Percentiles rank a stretch among this genome's conserved stretches.
These are phyloP conservation scores for Catharus bicknelli DNA, from an alignment of 2,113 vertebrate species.

Conservation along the genomic window DNA sequence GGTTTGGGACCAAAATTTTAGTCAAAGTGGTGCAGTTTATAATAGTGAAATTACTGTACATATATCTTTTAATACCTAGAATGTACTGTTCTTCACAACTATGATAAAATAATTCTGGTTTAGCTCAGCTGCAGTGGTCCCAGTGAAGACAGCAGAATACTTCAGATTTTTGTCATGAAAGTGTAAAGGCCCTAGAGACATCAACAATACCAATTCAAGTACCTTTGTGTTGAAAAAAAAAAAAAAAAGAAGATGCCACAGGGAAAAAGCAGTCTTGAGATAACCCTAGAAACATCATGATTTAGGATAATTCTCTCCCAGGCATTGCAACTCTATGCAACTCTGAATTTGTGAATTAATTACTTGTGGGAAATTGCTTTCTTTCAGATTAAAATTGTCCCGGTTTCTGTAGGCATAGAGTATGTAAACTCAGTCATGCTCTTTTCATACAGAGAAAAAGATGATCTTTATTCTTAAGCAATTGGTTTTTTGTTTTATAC, in stretches of 20 bases:
- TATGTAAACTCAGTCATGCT: background rate
- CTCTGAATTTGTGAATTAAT: background rate
- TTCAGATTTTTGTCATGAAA: background rate
- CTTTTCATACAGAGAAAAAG: background rate
- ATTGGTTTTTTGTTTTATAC: background rate
- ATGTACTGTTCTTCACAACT: background rate
- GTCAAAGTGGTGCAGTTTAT: too few relatives aligned
- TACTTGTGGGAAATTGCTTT: background rate
- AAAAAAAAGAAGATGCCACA: background rate
- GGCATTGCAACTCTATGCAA: background rate
- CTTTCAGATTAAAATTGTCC: background rate
- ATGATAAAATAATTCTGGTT: background rate
- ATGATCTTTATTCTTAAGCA: background rate
- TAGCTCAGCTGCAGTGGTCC: background rate
- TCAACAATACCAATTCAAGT: background rate
- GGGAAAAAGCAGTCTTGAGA: background rate
- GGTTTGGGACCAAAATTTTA: too few relatives aligned
- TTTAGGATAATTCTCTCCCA: background rate
- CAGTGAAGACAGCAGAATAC: background rate
- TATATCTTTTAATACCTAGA: background rate
- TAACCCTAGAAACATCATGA: background rate
- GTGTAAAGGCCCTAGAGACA: background rate
- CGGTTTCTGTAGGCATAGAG: background rate
- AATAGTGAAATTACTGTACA: too few relatives aligned
- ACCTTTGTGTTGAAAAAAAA: background rate